A percentile compares a stretch with the other conserved stretches of the same genome.
These are phyloP conservation scores for Salarias fasciatus DNA, from an alignment of 2,797 vertebrate species.

Conservation along the genomic window DNA sequence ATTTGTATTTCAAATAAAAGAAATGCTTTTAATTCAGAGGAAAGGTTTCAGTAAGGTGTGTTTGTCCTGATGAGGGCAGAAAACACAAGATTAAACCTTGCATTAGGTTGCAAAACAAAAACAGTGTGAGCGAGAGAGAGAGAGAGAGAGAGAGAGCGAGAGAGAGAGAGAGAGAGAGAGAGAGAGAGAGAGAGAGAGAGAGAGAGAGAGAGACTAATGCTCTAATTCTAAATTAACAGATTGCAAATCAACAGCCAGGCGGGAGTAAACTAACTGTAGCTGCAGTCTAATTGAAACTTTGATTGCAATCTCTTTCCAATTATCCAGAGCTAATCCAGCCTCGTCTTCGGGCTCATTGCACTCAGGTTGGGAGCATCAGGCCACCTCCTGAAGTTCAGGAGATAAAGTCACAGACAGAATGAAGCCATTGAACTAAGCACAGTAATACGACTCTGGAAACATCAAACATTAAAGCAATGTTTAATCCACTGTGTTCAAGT, in stretches of 20 bases:
- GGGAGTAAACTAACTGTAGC: conserved; percentile 42
- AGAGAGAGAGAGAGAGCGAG: no score
- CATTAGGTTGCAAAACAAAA: no score
- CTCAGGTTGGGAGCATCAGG: conserved; percentile 37
- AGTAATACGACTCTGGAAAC: no score
- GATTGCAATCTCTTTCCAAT: conserved; percentile 65
- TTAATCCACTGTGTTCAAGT: background rate
- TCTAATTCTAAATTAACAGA: conserved; percentile 55
- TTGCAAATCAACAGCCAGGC: conserved; percentile 46
- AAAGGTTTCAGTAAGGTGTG: no score
- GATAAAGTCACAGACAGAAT: conserved; percentile 34
- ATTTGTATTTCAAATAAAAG: no score
- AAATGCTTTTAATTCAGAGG: no score
- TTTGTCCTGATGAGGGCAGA: no score
- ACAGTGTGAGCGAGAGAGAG: no score
- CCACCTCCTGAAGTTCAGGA: conserved; percentile 21
- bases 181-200: conserved; percentile 4
- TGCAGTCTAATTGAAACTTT: conserved; percentile 65
- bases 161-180: background rate
- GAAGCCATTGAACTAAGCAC: background rate
- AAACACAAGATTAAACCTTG: no score
- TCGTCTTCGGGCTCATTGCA: conserved; percentile 57
- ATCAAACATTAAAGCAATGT: background rate
- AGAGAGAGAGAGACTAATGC: conserved; percentile 29
- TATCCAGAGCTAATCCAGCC: conserved; percentile 63